Evolutionary conservation across 2,113 vertebrate species (phyloP).

Genomic region (Paratilapia polleni): DNA sequence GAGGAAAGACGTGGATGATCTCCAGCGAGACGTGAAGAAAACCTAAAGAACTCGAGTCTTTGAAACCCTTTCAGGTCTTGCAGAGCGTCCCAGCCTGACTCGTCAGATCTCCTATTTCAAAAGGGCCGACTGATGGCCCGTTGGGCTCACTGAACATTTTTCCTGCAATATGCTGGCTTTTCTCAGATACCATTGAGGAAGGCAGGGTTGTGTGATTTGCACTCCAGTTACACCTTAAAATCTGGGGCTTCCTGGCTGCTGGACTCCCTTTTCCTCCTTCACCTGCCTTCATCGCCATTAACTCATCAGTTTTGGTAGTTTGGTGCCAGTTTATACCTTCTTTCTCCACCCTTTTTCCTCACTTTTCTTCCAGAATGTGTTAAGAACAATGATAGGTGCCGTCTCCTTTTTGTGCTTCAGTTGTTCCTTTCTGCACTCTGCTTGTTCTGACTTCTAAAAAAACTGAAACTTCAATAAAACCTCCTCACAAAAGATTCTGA

Average conservation of each 20-base stretch:
- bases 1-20: not conserved
- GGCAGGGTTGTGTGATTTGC: not conserved
- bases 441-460: not conserved
- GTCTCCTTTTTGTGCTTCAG: rapidly evolving
- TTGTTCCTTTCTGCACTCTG: not conserved
- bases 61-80: constrained; percentile 13
- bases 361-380: not conserved
- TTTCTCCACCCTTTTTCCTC: not conserved
- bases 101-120: constrained; percentile 39
- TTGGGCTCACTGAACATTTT: not conserved
- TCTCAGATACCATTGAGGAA: not conserved
- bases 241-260: not conserved
- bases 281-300: not conserved
- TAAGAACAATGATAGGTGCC: not conserved
- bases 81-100: not conserved
- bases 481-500: not conserved
- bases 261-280: not conserved
- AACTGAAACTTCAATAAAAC: not conserved
- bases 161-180: not conserved
- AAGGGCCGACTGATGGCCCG: not conserved
- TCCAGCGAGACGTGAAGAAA: constrained; percentile 11
- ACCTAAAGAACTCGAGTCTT: not conserved
- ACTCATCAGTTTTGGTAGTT: not conserved
- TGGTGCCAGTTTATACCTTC: not conserved
- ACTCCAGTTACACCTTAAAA: not conserved